These are phyloP conservation scores for Carposina sasakii DNA, from an alignment of 1,140 invertebrate genomes.

Conservation along the genomic window DNA sequence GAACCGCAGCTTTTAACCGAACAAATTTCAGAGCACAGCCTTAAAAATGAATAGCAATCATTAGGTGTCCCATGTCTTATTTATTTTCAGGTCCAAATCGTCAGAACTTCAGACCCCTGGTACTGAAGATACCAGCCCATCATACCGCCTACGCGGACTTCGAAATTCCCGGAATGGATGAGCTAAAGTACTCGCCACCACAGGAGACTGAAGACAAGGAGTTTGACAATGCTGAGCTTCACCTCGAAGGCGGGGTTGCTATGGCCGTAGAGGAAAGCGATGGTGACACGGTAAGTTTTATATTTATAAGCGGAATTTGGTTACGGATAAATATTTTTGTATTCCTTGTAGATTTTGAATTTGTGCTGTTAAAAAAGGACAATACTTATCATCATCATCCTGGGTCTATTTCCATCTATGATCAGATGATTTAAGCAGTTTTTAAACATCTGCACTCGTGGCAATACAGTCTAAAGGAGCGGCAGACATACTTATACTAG, in stretches of 20 bases:
- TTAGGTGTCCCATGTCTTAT: too few relatives aligned
- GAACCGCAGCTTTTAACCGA: too few relatives aligned
- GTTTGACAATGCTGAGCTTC: constrained; percentile 45
- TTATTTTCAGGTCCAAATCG: constrained; percentile 36
- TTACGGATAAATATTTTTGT: not conserved
- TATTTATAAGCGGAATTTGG: not conserved
- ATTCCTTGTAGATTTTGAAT: too few relatives aligned
- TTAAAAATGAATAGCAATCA: too few relatives aligned
- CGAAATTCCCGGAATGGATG: constrained; percentile 42
- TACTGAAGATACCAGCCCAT: constrained; percentile 45
- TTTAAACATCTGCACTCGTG: too few relatives aligned
- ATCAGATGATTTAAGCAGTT: too few relatives aligned
- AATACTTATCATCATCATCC: too few relatives aligned
- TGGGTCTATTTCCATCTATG: too few relatives aligned
- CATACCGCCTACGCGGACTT: constrained; percentile 23
- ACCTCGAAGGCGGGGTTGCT: constrained; percentile 44
- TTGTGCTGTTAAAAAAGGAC: too few relatives aligned
- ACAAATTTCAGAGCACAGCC: too few relatives aligned
- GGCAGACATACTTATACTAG: too few relatives aligned
- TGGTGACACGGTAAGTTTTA: constrained; percentile 45
- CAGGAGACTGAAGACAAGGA: constrained; percentile 54
- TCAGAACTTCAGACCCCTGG: constrained; percentile 45
- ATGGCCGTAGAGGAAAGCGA: constrained; percentile 59
- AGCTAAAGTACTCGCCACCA: constrained; percentile 48
- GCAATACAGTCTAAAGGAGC: too few relatives aligned